Percentiles rank a stretch among this genome's conserved stretches.
phyloP scores from a whole-genome alignment of 1,140 invertebrate species.

The Drosophila malerkotliana region DNA sequence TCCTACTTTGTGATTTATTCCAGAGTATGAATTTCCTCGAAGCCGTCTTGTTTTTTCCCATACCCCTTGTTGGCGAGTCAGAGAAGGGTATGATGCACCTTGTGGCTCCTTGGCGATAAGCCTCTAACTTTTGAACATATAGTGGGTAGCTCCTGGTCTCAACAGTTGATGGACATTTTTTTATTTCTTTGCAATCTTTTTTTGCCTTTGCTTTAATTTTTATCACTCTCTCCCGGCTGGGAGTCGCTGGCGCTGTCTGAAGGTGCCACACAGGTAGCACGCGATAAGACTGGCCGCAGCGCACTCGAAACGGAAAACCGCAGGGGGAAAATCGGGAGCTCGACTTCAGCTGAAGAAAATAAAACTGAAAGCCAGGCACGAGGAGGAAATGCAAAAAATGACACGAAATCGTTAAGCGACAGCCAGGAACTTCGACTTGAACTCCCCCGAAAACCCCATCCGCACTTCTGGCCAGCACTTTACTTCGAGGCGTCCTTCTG shows the following conservation, averaged over 20 bases:
- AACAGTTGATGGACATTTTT: constrained; percentile 4
- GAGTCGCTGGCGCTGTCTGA: constrained; percentile 33
- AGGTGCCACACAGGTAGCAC: constrained; percentile 70
- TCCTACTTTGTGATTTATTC: constrained; percentile 54
- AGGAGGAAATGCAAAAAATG: constrained; percentile 80
- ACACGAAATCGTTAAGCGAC: constrained; percentile 78
- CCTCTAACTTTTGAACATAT: neutral
- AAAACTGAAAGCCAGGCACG: constrained; percentile 64
- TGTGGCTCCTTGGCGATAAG: neutral
- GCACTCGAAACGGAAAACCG: constrained; percentile 63
- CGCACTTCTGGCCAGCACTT: neutral
- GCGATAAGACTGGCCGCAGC: constrained; percentile 64
- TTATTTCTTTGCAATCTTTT: neutral
- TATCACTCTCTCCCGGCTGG: constrained; percentile 36
- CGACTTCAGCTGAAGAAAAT: constrained; percentile 23
- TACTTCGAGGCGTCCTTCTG: constrained; percentile 4
- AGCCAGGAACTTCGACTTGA: constrained; percentile 30
- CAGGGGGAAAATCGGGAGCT: constrained; percentile 20
- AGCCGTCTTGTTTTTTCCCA: constrained; percentile 32
- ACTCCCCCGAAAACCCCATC: constrained; percentile 11
- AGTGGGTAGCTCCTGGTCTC: neutral
- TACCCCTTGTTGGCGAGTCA: neutral
- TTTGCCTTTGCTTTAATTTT: constrained; percentile 50
- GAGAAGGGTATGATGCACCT: neutral
- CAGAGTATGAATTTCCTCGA: constrained; percentile 33